Percentiles rank a stretch among this genome's conserved stretches.
Conservation (phyloP, 2,113 vertebrate genomes). For the Larimichthys crocea region DNA sequence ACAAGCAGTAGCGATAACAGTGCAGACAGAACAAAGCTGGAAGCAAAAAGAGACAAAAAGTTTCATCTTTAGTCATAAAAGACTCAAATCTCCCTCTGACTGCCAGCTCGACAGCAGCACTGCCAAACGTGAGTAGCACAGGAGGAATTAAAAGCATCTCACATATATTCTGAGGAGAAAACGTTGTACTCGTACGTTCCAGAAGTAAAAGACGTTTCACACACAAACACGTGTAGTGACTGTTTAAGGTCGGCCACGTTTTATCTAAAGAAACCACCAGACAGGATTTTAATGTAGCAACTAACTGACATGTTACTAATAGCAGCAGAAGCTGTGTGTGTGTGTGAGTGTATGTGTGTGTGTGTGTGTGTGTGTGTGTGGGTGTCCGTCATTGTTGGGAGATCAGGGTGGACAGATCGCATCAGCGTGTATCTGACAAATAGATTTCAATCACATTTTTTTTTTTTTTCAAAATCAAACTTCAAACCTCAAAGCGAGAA, state of each 20-base stretch:
- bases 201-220: no score
- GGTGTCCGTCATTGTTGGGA: background rate
- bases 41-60: no score
- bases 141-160: no score
- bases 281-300: background rate
- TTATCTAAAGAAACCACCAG: background rate
- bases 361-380: background rate
- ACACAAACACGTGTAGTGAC: background rate
- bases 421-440: background rate
- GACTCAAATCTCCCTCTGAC: no score
- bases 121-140: no score
- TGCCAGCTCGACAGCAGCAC: no score
- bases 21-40: no score
- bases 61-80: no score
- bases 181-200: no score
- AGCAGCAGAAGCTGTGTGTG: background rate
- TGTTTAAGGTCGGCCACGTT: background rate
- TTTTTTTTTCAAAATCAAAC: constrained; percentile 39
- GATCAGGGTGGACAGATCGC: constrained; percentile 10
- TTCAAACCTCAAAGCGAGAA: constrained; percentile 5
- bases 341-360: no score
- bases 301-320: background rate
- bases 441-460: constrained; percentile 17
- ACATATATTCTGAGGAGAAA: no score
- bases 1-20: no score